phyloP scores from a whole-genome alignment of 2,113 vertebrate species.

The Hemicordylus capensis region DNA sequence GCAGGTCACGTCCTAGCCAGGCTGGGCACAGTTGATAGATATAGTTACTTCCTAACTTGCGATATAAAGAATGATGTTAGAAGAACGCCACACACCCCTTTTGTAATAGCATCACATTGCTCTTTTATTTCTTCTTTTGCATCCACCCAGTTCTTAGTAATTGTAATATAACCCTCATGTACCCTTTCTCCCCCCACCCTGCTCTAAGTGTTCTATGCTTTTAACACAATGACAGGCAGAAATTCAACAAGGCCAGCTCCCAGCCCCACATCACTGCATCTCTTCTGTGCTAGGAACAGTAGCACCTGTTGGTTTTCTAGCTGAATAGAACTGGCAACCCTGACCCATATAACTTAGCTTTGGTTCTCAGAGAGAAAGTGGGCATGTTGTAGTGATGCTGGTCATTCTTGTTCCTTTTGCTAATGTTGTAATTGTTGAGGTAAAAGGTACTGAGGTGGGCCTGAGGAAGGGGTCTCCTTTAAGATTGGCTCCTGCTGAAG shows the following conservation, averaged over 20 bases:
- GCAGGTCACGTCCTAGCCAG: background rate
- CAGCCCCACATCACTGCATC: too few relatives aligned
- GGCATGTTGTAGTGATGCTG: background rate
- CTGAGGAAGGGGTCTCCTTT: too few relatives aligned
- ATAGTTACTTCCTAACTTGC: background rate
- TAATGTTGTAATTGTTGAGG: too few relatives aligned
- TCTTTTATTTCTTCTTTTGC: background rate
- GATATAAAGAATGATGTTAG: background rate
- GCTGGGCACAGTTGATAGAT: too few relatives aligned
- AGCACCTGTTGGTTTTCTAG: background rate
- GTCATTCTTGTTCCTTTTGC: too few relatives aligned
- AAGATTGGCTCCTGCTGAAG: too few relatives aligned
- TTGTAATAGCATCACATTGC: background rate
- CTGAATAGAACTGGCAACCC: background rate
- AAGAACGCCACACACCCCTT: background rate
- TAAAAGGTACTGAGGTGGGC: too few relatives aligned
- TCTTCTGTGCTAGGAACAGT: background rate
- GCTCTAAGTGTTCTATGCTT: background rate
- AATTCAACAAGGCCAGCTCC: background rate
- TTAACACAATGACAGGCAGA: background rate
- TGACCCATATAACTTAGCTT: background rate
- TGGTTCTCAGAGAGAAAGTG: background rate
- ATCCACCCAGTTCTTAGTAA: background rate
- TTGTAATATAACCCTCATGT: background rate
- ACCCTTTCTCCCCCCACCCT: background rate